Evolutionary conservation across 1,140 invertebrate species (phyloP), one percentile per base, ranked within the genome.

Genomic region (Saxidomus purpurata): DNA sequence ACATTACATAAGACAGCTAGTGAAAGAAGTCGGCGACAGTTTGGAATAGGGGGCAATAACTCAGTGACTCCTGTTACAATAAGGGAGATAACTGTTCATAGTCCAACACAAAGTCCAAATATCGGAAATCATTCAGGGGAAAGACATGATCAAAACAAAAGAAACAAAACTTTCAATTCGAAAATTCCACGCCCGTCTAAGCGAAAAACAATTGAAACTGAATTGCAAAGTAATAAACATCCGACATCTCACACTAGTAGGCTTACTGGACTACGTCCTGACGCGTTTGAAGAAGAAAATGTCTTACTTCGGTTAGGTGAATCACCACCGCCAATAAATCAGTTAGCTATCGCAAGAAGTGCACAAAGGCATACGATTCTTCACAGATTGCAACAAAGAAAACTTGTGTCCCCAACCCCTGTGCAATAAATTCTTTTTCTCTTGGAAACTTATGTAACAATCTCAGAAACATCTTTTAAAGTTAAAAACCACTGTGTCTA

Each of bases 11-110:
- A 43, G 34, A 79, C 76, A 52, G 13, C 13, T 3, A 79, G 76
- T 55, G 76, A 47, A 25, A 40, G 71, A 43, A 76, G 71, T 49
- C 38, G 13, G 8, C 31, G 17, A 25, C 38, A 19, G n/a, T n/a
- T 55, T 13, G 25, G 76, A 13, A 38, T 74, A 11, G 15, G 9
- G 28, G 34, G 34, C 47, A 71, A 71, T 71, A 71, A 71, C 67
- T 79, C 76, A 2, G 76, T 49, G 0, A 59, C 76, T 25, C 76
- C 76, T 0, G 76, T 79, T 31, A 59, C 76, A 15, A 55, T 79
- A 28, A n/a, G 76, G 43, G 76, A 52, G 28, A 79, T 79, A 31
- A 79, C 49, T 36, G 76, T 79, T 17, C 76, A 79, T 49, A 79
- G 47, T 79, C 71, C 34, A 9, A 55, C 55, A 13, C 25, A 55